Evolutionary conservation across 2,888 invertebrate species (phyloP), one percentile per base, ranked within the genome.

Genomic region (Leptogaster cylindrica): DNA sequence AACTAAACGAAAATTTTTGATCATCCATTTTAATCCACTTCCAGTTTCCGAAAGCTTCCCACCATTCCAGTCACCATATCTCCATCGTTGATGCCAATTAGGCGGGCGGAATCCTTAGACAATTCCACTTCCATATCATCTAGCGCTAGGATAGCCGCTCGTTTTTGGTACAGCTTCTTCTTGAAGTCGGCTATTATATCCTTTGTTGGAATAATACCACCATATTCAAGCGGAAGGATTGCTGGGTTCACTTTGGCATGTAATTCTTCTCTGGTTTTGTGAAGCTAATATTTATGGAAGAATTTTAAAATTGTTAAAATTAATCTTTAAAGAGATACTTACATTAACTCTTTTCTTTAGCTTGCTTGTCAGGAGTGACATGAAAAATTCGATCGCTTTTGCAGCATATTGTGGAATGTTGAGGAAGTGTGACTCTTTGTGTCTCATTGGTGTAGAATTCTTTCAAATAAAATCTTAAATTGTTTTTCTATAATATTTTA

Each of bases 401-500:
- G 89, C 87, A 10, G 93, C 92, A 75, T 88, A 90, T 50, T 88
- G 84, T 1, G 93, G 93, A 69, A 95, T 89, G 77, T 93, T 93
- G 68, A 95, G 84, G 75, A 94, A 91, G 77, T 95, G 93, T 0
- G 93, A 91, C 73, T 90, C 87, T 79, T 95, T 95, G 81, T 94
- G 94, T 18, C 95, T 84, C 90, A 95, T 92, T 2, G 95, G 95
- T 14, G 93, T 90, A 1, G 93, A 91, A 78, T 91, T 92, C 89
- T 91, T 83, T 27, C 83, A 83, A 52, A 33, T 10, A 23, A 14
- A 36, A 39, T 39, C 10, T n/a, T n/a, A n/a, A n/a, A n/a, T 39
- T 39, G 25, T 23, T 61, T 6, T 18, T 31, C 10, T 14, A 4
- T 18, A 18, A 28, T 16, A 10, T 50, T 27, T 41, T 41, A 2